phyloP scores from a whole-genome alignment of 2,888 invertebrate species.

The Vanessa cardui region DNA sequence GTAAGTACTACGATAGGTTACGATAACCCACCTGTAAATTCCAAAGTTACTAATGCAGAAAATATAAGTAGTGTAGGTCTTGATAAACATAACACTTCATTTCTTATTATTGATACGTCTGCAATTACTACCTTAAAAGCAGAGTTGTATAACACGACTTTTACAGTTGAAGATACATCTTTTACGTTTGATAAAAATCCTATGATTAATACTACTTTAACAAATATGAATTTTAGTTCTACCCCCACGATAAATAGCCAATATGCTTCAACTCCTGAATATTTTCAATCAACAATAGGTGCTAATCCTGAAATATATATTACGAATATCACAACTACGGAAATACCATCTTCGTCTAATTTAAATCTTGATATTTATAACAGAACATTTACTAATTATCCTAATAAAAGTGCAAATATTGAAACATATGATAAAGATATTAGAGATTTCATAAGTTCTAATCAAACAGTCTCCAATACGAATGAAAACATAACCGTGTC shows the following conservation, averaged over 20 bases:
- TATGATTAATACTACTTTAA: not conserved
- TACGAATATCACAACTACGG: too few species aligned
- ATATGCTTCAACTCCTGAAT: not conserved
- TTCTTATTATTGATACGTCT: not conserved
- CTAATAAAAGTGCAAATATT: too few species aligned
- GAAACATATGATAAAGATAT: too few species aligned
- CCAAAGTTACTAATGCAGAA: not conserved
- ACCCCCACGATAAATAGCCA: not conserved
- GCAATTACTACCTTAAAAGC: not conserved
- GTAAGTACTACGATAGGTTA: too few species aligned
- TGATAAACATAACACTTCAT: not conserved
- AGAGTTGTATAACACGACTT: not conserved
- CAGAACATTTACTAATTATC: too few species aligned
- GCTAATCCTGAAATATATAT: not conserved
- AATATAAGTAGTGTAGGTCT: not conserved
- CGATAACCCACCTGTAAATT: too few species aligned
- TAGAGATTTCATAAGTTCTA: too few species aligned
- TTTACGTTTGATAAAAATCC: not conserved
- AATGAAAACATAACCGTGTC: too few species aligned
- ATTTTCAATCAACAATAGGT: not conserved
- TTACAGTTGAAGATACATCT: not conserved
- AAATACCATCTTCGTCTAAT: too few species aligned
- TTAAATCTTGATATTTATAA: too few species aligned
- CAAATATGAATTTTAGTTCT: not conserved
- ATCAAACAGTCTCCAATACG: too few species aligned